Conservation (phyloP, 2,888 invertebrate species). For the Pseudoips prasinana region DNA sequence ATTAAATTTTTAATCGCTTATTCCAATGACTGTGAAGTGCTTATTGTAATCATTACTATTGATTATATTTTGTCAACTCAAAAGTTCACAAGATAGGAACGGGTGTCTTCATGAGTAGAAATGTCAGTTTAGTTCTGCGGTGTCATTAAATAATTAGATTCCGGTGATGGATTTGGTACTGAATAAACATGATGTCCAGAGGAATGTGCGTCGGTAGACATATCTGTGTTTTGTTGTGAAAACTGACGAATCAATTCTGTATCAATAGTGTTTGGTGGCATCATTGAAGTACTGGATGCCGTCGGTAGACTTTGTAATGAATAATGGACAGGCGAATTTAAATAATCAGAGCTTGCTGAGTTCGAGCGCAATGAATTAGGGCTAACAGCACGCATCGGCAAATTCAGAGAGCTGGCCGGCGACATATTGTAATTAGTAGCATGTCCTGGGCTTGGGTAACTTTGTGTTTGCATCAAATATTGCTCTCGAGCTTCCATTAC, state of each 20-base stretch:
- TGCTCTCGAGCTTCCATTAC: constrained; percentile 8
- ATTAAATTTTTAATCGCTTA: constrained; percentile 12
- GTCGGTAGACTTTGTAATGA: too few relatives aligned
- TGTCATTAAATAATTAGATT: constrained; percentile 15
- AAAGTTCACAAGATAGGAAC: constrained; percentile 13
- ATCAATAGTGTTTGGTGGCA: too few relatives aligned
- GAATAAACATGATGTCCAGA: constrained; percentile 10
- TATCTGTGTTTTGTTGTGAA: too few relatives aligned
- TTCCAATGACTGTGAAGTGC: constrained; percentile 13
- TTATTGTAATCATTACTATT: constrained; percentile 14
- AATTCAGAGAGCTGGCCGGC: constrained; percentile 11
- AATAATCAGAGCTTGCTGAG: constrained; percentile 18
- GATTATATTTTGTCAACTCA: constrained; percentile 16
- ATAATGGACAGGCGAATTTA: too few relatives aligned
- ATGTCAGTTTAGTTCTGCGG: constrained; percentile 18
- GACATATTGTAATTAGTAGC: constrained; percentile 11
- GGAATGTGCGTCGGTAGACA: constrained; percentile 7
- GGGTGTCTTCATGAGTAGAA: constrained; percentile 15
- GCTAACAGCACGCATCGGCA: constrained; percentile 10
- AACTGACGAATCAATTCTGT: too few relatives aligned
- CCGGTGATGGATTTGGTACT: constrained; percentile 15
- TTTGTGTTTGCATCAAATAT: constrained; percentile 3
- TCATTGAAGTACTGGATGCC: too few relatives aligned
- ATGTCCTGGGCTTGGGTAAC: too few relatives aligned
- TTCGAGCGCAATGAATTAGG: constrained; percentile 12